phyloP scores from a whole-genome alignment of 2,888 invertebrate genomes.

The Calliphora vomitoria region DNA sequence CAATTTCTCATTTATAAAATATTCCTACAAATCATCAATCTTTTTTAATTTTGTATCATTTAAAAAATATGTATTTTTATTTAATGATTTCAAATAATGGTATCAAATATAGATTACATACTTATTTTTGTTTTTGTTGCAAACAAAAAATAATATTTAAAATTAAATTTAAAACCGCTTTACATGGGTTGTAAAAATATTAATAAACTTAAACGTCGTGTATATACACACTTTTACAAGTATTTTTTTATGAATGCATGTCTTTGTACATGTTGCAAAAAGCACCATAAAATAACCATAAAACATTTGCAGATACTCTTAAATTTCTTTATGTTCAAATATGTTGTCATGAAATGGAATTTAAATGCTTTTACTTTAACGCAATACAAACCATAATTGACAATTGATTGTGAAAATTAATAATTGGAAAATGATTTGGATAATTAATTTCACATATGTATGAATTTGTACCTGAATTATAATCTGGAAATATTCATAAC shows the following conservation, averaged over 20 bases:
- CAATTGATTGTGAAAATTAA: background rate
- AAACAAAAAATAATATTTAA: background rate
- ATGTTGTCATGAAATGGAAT: slow-evolving; percentile 28
- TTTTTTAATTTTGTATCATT: background rate
- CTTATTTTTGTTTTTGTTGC: background rate
- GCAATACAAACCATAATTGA: slow-evolving; percentile 1
- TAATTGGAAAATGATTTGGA: background rate
- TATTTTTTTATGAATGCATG: too few species aligned
- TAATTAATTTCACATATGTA: background rate
- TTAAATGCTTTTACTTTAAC: background rate
- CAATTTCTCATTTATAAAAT: too few species aligned
- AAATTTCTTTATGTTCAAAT: slow-evolving; percentile 45
- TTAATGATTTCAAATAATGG: background rate
- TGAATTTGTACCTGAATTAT: too few species aligned
- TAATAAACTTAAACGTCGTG: background rate
- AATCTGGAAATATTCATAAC: too few species aligned
- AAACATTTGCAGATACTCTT: slow-evolving; percentile 46
- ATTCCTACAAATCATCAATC: too few species aligned
- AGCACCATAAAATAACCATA: background rate
- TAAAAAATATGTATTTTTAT: background rate
- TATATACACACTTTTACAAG: background rate
- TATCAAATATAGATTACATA: background rate
- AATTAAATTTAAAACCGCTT: background rate
- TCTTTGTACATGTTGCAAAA: slow-evolving; percentile 4
- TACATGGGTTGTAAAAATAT: background rate